Conservation (phyloP, 2,797 vertebrate species). For the Neosilurus hyrtlii region DNA sequence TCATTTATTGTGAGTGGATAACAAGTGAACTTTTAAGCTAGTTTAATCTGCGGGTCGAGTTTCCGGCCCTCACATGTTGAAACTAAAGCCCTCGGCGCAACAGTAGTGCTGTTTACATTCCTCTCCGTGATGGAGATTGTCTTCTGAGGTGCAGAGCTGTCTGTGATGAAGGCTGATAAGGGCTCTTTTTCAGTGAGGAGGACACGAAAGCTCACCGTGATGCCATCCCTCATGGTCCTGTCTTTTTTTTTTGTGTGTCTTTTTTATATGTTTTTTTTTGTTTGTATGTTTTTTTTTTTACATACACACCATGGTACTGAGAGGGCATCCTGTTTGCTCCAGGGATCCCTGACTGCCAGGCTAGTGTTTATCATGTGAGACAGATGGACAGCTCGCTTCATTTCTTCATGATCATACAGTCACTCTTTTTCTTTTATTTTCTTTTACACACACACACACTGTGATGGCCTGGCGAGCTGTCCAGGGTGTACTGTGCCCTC, state of each 20-base stretch:
- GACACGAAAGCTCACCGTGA: not conserved
- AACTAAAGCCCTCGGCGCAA: conserved; percentile 49
- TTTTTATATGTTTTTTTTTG: not conserved
- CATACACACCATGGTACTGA: not conserved
- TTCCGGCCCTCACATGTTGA: conserved; percentile 49
- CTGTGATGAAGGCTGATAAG: conserved; percentile 62
- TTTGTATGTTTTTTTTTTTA: not conserved
- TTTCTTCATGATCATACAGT: not conserved
- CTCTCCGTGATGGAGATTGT: conserved; percentile 62
- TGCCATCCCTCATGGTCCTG: conserved; percentile 13
- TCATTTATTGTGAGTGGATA: not conserved
- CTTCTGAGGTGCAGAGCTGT: conserved; percentile 39
- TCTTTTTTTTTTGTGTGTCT: not conserved
- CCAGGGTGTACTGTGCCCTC: too few species aligned
- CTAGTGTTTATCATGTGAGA: conserved; percentile 25
- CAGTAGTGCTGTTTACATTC: conserved; percentile 67
- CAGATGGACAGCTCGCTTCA: conserved; percentile 26
- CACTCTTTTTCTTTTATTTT: not conserved
- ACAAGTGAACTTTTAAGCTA: conserved; percentile 19
- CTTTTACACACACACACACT: not conserved
- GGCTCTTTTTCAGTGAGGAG: conserved; percentile 52
- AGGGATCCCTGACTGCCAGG: conserved; percentile 25
- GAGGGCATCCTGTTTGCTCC: conserved; percentile 9
- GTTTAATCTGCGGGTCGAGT: conserved; percentile 55
- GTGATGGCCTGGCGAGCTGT: too few species aligned